Conservation (phyloP, 37 sponge, comb jelly and placozoan species). For the Cladorhizidae sp. region DNA sequence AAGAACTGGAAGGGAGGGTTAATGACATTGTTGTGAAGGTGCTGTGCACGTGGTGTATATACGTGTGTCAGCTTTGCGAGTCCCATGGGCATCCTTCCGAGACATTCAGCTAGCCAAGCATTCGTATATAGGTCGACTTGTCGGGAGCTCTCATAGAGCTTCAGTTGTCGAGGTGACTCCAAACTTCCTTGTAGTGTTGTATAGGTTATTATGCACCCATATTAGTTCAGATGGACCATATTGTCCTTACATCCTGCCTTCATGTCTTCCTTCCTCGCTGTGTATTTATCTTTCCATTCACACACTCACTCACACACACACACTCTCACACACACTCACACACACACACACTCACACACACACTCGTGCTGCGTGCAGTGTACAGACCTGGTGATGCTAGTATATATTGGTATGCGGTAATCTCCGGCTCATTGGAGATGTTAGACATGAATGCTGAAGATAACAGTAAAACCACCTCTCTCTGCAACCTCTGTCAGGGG, state of each 20-base stretch:
- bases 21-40: no score
- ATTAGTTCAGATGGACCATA: background rate
- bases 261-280: background rate
- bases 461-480: conserved; percentile 18
- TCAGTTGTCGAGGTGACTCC: no score
- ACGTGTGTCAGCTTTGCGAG: no score
- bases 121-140: no score
- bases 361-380: conserved; percentile 45
- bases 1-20: no score
- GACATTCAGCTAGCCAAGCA: no score
- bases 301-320: conserved; percentile 12
- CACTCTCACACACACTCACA: conserved; percentile 20
- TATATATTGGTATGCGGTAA: conserved; percentile 69
- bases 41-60: no score
- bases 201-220: no score
- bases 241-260: conserved; percentile 14
- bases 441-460: conserved; percentile 30
- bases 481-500: conserved; percentile 57
- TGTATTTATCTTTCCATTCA: background rate
- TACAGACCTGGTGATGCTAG: conserved; percentile 66
- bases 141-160: no score
- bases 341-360: background rate
- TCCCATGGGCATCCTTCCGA: no score
- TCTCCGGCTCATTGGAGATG: conserved; percentile 68
- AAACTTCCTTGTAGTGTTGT: no score